phyloP scores from a whole-genome alignment of 2,113 vertebrate species.

The Scomber japonicus region DNA sequence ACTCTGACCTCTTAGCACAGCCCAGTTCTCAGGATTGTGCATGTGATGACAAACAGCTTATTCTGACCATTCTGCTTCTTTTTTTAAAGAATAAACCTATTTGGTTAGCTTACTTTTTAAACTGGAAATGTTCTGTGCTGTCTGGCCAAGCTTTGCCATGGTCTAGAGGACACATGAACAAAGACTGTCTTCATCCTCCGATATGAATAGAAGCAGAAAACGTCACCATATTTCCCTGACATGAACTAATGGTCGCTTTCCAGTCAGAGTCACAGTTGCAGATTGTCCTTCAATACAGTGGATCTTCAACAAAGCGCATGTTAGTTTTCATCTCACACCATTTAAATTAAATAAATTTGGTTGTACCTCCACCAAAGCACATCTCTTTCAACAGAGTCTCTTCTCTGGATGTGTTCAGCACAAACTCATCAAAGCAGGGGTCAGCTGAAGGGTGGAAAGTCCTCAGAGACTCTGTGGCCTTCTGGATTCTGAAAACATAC shows the following conservation, averaged over 20 bases:
- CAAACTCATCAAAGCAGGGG: slow-evolving; percentile 93
- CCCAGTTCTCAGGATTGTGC: slow-evolving; percentile 29
- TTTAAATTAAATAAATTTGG: neutral
- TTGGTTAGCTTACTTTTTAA: too few relatives aligned
- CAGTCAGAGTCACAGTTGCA: neutral
- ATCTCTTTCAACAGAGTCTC: slow-evolving; percentile 90
- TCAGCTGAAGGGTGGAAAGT: slow-evolving; percentile 92
- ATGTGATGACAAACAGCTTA: slow-evolving; percentile 28
- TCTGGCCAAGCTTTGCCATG: neutral
- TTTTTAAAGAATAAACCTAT: neutral
- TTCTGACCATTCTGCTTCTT: neutral
- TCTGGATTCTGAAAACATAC: slow-evolving; percentile 90
- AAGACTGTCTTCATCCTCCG: neutral
- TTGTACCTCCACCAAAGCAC: slow-evolving; percentile 90
- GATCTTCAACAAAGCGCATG: too few relatives aligned
- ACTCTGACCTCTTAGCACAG: slow-evolving; percentile 52
- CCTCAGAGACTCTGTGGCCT: slow-evolving; percentile 94
- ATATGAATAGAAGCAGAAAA: neutral
- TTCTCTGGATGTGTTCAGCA: slow-evolving; percentile 90
- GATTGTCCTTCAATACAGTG: neutral
- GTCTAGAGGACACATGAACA: slow-evolving; percentile 16
- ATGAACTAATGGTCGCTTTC: slow-evolving; percentile 3
- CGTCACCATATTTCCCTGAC: neutral
- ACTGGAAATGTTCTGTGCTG: neutral
- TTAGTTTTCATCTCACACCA: neutral